Evolutionary conservation across 2,797 vertebrate species (phyloP), one percentile per base, ranked within the genome.

Genomic region (Brachyrhaphis roseni): DNA sequence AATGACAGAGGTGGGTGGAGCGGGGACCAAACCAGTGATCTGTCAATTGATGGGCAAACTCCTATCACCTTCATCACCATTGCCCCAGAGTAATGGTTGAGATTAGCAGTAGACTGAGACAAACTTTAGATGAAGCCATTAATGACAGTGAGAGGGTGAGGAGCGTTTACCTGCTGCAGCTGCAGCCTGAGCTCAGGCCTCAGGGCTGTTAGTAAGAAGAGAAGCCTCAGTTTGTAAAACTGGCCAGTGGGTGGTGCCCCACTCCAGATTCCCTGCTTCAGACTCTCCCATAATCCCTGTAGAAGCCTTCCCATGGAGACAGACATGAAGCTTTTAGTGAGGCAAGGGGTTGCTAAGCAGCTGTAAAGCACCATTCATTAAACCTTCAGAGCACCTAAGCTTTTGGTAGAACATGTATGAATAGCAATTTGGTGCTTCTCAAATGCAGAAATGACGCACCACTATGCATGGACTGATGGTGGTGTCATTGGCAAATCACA

Each of bases 131-230:
- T 15, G 15, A 15, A 13, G 13, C 28, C 13, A 46, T 18, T n/a
- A 28, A 28, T 46, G 15, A 31, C 1, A 31, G 18, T 49, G 28
- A 31, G 8, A 31, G 8, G 28, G 45, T 34, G 28, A 51, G 5
- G 11, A 20, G 18, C 8, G 31, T 72, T 47, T 75, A 83, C 93
- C 93, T 94, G 90, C 53, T 84, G 88, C 0, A 95, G 93, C 78
- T 95, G 93, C 53, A 78, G 68, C 74, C 94, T 86, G 78, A 95
- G 91, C 62, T 95, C 95, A 6, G 94, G 92, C 55, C 94, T 90
- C 72, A 96, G 87, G 39, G 95, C 95, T 0, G 95, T 96, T 73
- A 96, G 85, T 36, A 96, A 86, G 83, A 96, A 96, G 10, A 95
- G 91, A 39, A 96, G 89, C 1, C 94, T 93, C 75, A 96, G 88